Base-by-base conservation (phyloP, 1,140 invertebrate genomes). In the Pinna nobilis region DNA sequence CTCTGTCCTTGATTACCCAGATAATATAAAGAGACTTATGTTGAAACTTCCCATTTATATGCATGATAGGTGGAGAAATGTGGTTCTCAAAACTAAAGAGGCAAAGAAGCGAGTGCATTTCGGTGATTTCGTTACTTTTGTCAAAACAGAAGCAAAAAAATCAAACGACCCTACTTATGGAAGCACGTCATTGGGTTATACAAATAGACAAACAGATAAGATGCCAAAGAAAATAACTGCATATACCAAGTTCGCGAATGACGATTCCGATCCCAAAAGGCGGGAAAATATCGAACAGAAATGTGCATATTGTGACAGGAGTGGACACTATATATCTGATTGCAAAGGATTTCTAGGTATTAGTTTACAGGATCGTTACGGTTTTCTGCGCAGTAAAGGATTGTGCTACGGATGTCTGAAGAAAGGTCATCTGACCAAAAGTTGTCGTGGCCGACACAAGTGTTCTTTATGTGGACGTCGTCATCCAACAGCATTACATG, bases 341-440 rank as follows among this genome's bases (percentile, higher is more conserved):
- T 77, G 76, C 50, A 37, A 32, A 37, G 49, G 35, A 25, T 33
- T 77, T 18, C 15, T 37, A 13, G 25, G 18, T 9, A 15, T 70
- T 13, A 23, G 1, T 11, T n/a, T 50, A 15, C 0, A 55, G 15
- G 63, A 77, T 7, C 25, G 71, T 59, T 23, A 59, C 25, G 44
- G 47, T 18, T 41, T 65, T 51, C 18, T 74, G 28, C 69, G 37
- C 23, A 59, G 49, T n/a, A 77, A 74, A 32, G 75, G 65, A 23
- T 67, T 64, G 18, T 78, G 76, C 67, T 74, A 61, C 67, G 67
- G 66, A 15, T 78, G 76, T 53, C 44, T 78, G 3, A 74, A 61
- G 37, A 51, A 23, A 33, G 71, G 71, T 6, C 76, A 78, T 33
- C 23, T 33, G 11, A 64, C 39, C 15, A 63, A 44, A 3, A 35